Conservation (phyloP, 1,140 invertebrate species). For the Nylanderia fulva region DNA sequence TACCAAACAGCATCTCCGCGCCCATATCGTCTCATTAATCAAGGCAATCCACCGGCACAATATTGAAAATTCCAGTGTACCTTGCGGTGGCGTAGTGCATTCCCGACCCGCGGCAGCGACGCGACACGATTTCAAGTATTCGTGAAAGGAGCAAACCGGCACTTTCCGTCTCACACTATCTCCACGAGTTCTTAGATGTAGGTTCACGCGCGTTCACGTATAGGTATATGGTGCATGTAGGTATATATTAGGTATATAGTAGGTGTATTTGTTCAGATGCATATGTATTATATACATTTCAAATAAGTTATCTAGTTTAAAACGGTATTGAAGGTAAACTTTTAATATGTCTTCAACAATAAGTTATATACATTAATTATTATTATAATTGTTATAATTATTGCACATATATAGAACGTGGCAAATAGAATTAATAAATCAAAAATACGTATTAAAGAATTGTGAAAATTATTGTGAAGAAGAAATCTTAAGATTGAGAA, state of each 20-base stretch:
- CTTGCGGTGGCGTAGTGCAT: slow-evolving; percentile 34
- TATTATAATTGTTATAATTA: too few species aligned
- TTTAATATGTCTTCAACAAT: neutral
- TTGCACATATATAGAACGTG: too few species aligned
- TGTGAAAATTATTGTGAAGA: neutral
- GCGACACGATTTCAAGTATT: slow-evolving; percentile 73
- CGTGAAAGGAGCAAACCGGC: slow-evolving; percentile 61
- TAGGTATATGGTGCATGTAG: neutral
- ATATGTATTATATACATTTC: neutral
- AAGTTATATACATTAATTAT: too few species aligned
- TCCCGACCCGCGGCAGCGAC: slow-evolving; percentile 53
- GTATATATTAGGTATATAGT: too few species aligned
- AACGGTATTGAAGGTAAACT: neutral
- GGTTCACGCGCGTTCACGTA: neutral
- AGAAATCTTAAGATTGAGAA: neutral
- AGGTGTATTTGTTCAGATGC: neutral
- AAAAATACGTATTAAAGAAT: neutral
- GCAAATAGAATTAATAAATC: too few species aligned
- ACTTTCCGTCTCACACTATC: slow-evolving; percentile 10
- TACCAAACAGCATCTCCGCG: slow-evolving; percentile 62
- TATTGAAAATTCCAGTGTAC: slow-evolving; percentile 73
- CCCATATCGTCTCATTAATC: slow-evolving; percentile 71
- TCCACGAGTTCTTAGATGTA: neutral
- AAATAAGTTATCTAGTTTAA: neutral
- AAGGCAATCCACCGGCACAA: slow-evolving; percentile 69